Conservation (phyloP, 2,888 invertebrate genomes). For the Smittia aterrima region DNA sequence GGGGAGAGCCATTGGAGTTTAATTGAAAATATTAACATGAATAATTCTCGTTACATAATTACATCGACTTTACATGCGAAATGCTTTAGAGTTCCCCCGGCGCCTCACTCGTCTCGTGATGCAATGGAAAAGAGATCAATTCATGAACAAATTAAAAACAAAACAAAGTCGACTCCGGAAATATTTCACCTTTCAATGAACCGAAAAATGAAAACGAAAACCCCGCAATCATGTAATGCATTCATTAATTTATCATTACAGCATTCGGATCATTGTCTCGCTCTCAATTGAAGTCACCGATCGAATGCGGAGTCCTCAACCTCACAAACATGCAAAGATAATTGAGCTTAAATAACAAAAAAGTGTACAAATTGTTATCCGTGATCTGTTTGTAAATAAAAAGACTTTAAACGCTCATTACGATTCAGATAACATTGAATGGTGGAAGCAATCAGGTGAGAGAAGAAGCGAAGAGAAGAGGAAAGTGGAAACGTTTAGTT, state of each 20-base stretch:
- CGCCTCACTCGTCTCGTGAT: slow-evolving; percentile 29
- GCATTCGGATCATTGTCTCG: slow-evolving; percentile 10
- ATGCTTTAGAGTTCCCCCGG: background rate
- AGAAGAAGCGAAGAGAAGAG: background rate
- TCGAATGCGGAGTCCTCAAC: background rate
- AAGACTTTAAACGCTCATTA: slow-evolving; percentile 27
- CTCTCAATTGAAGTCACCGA: slow-evolving; percentile 1
- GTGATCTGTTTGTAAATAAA: slow-evolving; percentile 34
- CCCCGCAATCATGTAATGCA: slow-evolving; percentile 2
- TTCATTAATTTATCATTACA: background rate
- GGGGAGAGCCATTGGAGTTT: slow-evolving; percentile 23
- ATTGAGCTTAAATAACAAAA: background rate
- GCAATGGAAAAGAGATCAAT: slow-evolving; percentile 21
- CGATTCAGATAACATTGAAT: background rate
- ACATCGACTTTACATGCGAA: slow-evolving; percentile 16
- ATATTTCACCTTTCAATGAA: slow-evolving; percentile 22
- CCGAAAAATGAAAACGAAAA: slow-evolving; percentile 5
- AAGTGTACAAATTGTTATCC: slow-evolving; percentile 6
- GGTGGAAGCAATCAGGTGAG: background rate
- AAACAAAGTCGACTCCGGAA: background rate
- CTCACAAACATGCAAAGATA: background rate
- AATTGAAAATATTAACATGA: slow-evolving; percentile 37
- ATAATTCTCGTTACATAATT: slow-evolving; percentile 36
- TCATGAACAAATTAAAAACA: background rate
- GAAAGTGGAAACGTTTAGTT: slow-evolving; percentile 32